Base-by-base conservation (phyloP, 2,113 vertebrate genomes). In the Falcunculus frontatus region DNA sequence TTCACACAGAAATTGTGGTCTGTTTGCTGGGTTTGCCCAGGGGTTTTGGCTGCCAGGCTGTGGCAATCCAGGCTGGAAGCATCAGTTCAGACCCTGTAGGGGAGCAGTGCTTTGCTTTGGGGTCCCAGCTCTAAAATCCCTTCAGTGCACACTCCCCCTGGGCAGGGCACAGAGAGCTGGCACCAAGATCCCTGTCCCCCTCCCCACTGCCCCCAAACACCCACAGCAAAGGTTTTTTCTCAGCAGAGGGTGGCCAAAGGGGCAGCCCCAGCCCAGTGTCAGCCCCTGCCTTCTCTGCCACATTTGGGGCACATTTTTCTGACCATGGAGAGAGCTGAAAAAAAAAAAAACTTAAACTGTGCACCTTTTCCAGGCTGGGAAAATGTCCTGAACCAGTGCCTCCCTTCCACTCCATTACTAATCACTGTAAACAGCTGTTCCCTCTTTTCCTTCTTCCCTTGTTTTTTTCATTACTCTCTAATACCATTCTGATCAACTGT, bases 341-440 rank as follows among this genome's bases (percentile, higher is more conserved):
- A 44, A 87, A 41, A 9, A n/a, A 52, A 37, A 10, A 1, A 4
- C 14, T 21, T 11, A 16, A 47, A 35, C 37, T 27, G 9, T 55
- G 53, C 46, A 89, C 37, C 80, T 92, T 84, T 81, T 49, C 50
- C 59, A 62, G 39, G 44, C 70, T 79, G 69, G 41, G 47, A 64
- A 91, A 92, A 77, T 18, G 59, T 55, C 59, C 55, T 37, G 41
- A 85, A 21, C 23, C 49, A 30, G 17, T 94, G 91, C 62, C 16
- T 94, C 10, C 84, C 17, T 57, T 49, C 62, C 53, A 89, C 23
- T 6, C 87, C 78, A 52, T 91, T 62, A 84, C 86, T 86, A 82
- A 91, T 87, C 81, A n/a, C 60, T 87, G 57, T 13, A 82, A 91
- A 87, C 77, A 95, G 77, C 84, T 94, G 77, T 9, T 92, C 37